Evolutionary conservation across 2,888 invertebrate species (phyloP).

Genomic region (Nemurella pictetii): DNA sequence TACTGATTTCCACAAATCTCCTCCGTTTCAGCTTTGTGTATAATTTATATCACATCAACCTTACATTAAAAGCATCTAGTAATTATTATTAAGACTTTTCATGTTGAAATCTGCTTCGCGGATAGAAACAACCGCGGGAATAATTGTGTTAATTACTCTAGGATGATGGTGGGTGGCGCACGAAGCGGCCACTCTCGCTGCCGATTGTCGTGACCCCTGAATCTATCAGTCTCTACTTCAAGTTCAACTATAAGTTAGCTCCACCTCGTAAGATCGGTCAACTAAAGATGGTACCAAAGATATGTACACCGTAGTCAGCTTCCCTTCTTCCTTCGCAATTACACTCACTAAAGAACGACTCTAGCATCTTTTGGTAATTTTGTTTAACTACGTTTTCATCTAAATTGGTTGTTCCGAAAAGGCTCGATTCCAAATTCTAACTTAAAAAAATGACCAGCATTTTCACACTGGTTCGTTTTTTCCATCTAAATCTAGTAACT

Average conservation of each 20-base stretch:
- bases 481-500: slow-evolving; percentile 30
- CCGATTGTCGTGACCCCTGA: slow-evolving; percentile 40
- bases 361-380: background rate
- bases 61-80: slow-evolving; percentile 56
- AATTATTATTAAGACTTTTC: slow-evolving; percentile 37
- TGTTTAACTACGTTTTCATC: background rate
- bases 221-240: slow-evolving; percentile 39
- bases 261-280: too few species aligned
- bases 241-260: slow-evolving; percentile 15
- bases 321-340: too few species aligned
- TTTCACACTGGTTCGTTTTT: slow-evolving; percentile 34
- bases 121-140: slow-evolving; percentile 20
- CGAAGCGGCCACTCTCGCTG: background rate
- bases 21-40: slow-evolving; percentile 38
- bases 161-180: background rate
- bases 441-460: slow-evolving; percentile 35
- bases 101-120: slow-evolving; percentile 6
- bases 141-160: background rate
- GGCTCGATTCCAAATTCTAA: background rate
- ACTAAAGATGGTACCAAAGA: slow-evolving; percentile 22
- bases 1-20: slow-evolving; percentile 33
- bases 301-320: slow-evolving; percentile 1
- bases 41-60: slow-evolving; percentile 56
- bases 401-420: background rate
- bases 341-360: background rate